Evolutionary conservation across 1,140 invertebrate genomes (phyloP).

Genomic region (Phocides pigmalion): DNA sequence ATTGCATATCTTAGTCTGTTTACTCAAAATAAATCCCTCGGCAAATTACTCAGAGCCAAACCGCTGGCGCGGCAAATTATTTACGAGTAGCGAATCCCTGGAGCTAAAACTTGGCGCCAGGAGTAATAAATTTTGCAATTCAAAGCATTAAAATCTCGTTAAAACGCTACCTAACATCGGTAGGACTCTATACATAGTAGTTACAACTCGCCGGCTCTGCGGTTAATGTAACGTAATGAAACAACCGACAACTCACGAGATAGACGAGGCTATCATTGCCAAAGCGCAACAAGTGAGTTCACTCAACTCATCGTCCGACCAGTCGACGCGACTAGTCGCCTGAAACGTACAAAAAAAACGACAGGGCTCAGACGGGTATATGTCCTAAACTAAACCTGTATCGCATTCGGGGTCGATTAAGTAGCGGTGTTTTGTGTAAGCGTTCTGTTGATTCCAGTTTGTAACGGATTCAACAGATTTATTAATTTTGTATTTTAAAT

Average conservation of each 20-base stretch:
- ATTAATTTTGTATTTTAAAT: neutral
- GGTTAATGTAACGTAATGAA: slow-evolving; percentile 61
- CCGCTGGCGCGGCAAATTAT: slow-evolving; percentile 46
- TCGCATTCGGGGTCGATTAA: slow-evolving; percentile 13
- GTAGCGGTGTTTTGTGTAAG: neutral
- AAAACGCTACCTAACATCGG: slow-evolving; percentile 62
- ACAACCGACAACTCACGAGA: slow-evolving; percentile 47
- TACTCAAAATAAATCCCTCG: slow-evolving; percentile 27
- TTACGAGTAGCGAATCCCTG: slow-evolving; percentile 49
- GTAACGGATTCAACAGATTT: neutral
- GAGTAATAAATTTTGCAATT: slow-evolving; percentile 66
- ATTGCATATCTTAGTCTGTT: slow-evolving; percentile 25
- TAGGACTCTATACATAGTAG: slow-evolving; percentile 48
- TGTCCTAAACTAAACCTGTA: slow-evolving; percentile 23
- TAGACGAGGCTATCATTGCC: slow-evolving; percentile 49
- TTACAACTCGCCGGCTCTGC: slow-evolving; percentile 46
- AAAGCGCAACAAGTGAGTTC: slow-evolving; percentile 66
- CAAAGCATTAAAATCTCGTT: slow-evolving; percentile 76
- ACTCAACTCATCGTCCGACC: slow-evolving; percentile 52
- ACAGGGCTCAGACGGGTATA: slow-evolving; percentile 22
- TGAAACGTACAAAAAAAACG: slow-evolving; percentile 29
- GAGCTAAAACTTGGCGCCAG: slow-evolving; percentile 60
- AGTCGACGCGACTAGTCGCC: slow-evolving; percentile 38
- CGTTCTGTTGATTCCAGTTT: neutral
- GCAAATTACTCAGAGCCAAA: slow-evolving; percentile 36